These are phyloP conservation scores for Callopanchax toddi DNA, from an alignment of 2,113 vertebrate species.

Conservation along the genomic window DNA sequence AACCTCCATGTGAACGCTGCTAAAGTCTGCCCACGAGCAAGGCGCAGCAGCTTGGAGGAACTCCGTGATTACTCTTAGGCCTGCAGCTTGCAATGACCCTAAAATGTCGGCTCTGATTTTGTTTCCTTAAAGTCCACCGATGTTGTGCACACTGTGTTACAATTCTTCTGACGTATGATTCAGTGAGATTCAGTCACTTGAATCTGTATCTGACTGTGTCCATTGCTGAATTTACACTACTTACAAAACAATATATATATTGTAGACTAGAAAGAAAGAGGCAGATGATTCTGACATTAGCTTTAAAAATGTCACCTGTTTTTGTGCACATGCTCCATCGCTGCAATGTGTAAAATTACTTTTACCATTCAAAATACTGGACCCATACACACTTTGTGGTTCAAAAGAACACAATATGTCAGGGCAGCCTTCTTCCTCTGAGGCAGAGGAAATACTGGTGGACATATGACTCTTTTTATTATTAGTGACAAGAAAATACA, in stretches of 20 bases:
- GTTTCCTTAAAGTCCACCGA: slow-evolving; percentile 26
- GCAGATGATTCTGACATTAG: neutral
- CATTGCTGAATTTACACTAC: neutral
- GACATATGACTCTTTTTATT: neutral
- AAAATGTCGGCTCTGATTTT: slow-evolving; percentile 57
- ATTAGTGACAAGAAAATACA: no score
- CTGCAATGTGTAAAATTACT: neutral
- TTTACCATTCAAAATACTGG: neutral
- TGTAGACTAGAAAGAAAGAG: slow-evolving; percentile 1
- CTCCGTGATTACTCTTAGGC: slow-evolving; percentile 45
- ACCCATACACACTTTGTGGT: neutral
- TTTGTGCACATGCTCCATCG: slow-evolving; percentile 1
- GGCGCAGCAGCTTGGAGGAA: slow-evolving; percentile 27
- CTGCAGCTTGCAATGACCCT: slow-evolving; percentile 56
- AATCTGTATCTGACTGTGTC: neutral
- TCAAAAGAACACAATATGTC: neutral
- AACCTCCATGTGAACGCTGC: neutral
- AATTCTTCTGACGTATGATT: slow-evolving; percentile 17
- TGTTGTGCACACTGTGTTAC: slow-evolving; percentile 31
- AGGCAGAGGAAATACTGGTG: neutral
- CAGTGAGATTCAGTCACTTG: neutral
- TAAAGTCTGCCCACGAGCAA: slow-evolving; percentile 33
- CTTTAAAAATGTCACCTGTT: neutral
- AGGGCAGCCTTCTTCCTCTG: neutral
- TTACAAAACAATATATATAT: slow-evolving; percentile 4